Evolutionary conservation across 2,888 invertebrate genomes (phyloP).

Genomic region (Cheilosia vulpina): DNA sequence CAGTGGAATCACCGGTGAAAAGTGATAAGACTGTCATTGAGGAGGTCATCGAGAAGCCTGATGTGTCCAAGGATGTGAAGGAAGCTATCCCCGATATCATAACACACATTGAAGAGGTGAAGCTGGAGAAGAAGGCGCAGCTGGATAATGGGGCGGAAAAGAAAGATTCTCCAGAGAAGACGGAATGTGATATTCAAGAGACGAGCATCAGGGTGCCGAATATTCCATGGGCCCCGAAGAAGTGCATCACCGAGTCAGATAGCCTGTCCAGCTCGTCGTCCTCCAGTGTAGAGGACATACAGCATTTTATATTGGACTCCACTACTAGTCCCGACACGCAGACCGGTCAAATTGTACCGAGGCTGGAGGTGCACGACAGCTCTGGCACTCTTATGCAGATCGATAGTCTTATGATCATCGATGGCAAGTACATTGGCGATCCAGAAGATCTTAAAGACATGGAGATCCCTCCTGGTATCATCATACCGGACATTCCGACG

Average conservation of each 20-base stretch:
- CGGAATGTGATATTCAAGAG: conserved; percentile 84
- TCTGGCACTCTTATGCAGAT: conserved; percentile 88
- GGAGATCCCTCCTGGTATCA: conserved; percentile 82
- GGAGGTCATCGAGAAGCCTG: conserved; percentile 78
- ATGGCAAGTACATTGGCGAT: conserved; percentile 83
- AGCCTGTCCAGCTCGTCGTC: conserved; percentile 84
- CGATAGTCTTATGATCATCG: conserved; percentile 86
- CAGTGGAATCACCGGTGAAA: conserved; percentile 77
- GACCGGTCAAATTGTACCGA: conserved; percentile 85
- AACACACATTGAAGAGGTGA: conserved; percentile 79
- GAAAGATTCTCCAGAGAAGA: conserved; percentile 81
- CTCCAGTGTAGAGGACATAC: conserved; percentile 83
- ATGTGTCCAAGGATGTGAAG: conserved; percentile 82
- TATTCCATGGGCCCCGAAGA: conserved; percentile 83
- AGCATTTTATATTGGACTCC: conserved; percentile 83
- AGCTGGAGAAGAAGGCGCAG: conserved; percentile 75
- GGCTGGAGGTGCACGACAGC: conserved; percentile 89
- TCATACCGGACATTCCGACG: conserved; percentile 78
- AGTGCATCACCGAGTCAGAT: conserved; percentile 86
- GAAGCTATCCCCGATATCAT: conserved; percentile 82
- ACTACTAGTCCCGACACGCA: conserved; percentile 84
- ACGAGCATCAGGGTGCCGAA: conserved; percentile 87
- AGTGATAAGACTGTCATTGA: conserved; percentile 77
- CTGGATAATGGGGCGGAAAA: conserved; percentile 80
- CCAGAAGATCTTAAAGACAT: conserved; percentile 83